Conservation (phyloP, 2,888 invertebrate genomes). For the Oxyscelio sp. region DNA sequence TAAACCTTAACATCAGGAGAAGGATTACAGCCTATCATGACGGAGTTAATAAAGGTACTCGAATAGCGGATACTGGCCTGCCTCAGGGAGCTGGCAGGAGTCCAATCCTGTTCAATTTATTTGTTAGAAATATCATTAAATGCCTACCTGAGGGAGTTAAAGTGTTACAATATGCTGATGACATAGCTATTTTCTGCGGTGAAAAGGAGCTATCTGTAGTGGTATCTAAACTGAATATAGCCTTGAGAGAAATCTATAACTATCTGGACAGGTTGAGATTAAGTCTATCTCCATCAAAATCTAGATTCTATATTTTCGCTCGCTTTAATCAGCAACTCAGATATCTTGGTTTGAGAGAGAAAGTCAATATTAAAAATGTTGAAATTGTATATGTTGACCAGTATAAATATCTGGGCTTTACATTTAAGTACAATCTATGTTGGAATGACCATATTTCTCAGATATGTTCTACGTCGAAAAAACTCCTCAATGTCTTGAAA, state of each 20-base stretch:
- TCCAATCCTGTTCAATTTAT: slow-evolving; percentile 30
- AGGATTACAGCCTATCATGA: not conserved
- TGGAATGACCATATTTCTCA: slow-evolving; percentile 15
- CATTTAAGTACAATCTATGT: slow-evolving; percentile 2
- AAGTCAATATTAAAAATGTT: not conserved
- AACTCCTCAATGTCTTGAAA: slow-evolving; percentile 7
- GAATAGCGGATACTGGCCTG: not conserved
- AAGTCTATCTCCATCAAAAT: not conserved
- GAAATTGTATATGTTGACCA: not conserved
- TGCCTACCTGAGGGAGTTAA: not conserved
- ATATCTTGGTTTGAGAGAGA: not conserved
- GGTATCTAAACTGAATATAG: not conserved
- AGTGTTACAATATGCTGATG: slow-evolving; percentile 6
- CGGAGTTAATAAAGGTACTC: not conserved
- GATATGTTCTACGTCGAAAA: not conserved
- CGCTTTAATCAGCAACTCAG: not conserved
- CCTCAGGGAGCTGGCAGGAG: too few relatives aligned
- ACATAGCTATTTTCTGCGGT: not conserved
- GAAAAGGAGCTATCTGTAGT: too few relatives aligned
- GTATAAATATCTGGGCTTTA: slow-evolving; percentile 6
- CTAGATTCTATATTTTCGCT: not conserved
- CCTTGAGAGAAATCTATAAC: not conserved
- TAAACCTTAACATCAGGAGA: not conserved
- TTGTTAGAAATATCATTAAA: not conserved
- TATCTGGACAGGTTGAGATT: not conserved